Base-by-base conservation (phyloP, 2,888 invertebrate genomes). In the Quadroppia sp. region DNA sequence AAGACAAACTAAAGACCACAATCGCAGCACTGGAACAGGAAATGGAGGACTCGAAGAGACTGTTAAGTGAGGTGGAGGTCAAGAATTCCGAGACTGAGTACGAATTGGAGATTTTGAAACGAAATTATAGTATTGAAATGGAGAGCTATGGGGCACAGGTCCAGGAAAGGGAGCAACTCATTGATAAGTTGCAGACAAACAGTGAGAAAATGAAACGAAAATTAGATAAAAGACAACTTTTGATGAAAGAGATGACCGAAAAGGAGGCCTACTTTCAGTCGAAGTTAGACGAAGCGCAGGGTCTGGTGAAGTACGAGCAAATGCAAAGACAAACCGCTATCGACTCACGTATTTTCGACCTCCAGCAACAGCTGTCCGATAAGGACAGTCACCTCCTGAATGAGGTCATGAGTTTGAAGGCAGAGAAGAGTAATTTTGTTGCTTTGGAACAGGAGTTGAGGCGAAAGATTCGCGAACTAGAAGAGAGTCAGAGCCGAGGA, bases 41-140 rank as follows among this genome's bases (percentile, higher is more conserved):
- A 50, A 9, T 48, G 7, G 15, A 48, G 17, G 56, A 70, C 11
- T 50, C 30, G n/a, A 25, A 56, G 30, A 45, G 36, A 56, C 2
- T 23, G 7, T 30, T 17, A n/a, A 30, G 20, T 1, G 73, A 73
- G 9, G n/a, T n/a, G 15, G 73, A 73, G 25, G 48, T n/a, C 1
- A 73, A 48, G 20, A 23, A 30, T 7, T 48, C 48, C 13, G 73
- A 73, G 20, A 23, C 40, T 17, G 32, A 50, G 20, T 73, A 73
- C 25, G 73, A 73, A 59, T 56, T 73, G 48, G 73, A 73, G n/a
- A 73, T 73, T 0, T 32, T 73, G 36, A 73, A 73, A 32, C 48
- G 69, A 15, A 73, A 73, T 28, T 73, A 73, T 36, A 30, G 48
- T 20, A 15, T 73, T 2, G 73, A 73, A 25, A 70, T 73, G 40